Percentiles rank a stretch among this genome's conserved stretches.
Conservation (phyloP, 2,888 invertebrate species). For the Mantis religiosa region DNA sequence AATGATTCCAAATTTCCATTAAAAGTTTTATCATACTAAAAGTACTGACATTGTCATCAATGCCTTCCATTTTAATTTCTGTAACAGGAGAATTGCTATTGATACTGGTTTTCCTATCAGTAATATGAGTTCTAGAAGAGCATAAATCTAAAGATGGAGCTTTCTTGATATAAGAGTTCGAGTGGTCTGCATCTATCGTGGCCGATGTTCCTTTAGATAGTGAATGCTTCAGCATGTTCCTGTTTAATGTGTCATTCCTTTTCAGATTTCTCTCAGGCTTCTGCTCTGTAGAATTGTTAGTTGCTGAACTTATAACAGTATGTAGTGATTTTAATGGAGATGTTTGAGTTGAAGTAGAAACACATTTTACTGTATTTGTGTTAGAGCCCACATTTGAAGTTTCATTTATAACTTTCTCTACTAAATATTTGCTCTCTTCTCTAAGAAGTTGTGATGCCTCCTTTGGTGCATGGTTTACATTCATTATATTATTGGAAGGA, state of each 20-base stretch:
- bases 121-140: not conserved
- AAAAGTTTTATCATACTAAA: not conserved
- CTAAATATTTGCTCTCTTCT: not conserved
- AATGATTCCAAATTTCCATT: not conserved
- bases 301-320: not conserved
- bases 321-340: not conserved
- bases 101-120: not conserved
- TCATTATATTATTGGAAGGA: not conserved
- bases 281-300: not conserved
- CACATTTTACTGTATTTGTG: not conserved
- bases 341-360: not conserved
- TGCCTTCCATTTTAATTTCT: not conserved
- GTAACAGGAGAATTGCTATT: not conserved
- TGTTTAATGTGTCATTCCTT: not conserved
- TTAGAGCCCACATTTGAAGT: not conserved
- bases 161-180: not conserved
- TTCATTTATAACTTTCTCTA: not conserved
- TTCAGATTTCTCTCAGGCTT: not conserved
- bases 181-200: not conserved
- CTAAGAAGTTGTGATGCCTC: not conserved
- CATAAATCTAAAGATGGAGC: not conserved
- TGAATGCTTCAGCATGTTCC: not conserved
- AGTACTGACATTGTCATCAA: not conserved
- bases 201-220: not conserved
- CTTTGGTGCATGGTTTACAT: not conserved